These are phyloP conservation scores for Lasiurus cinereus DNA, from an alignment of 2,113 vertebrate genomes.

Conservation along the genomic window DNA sequence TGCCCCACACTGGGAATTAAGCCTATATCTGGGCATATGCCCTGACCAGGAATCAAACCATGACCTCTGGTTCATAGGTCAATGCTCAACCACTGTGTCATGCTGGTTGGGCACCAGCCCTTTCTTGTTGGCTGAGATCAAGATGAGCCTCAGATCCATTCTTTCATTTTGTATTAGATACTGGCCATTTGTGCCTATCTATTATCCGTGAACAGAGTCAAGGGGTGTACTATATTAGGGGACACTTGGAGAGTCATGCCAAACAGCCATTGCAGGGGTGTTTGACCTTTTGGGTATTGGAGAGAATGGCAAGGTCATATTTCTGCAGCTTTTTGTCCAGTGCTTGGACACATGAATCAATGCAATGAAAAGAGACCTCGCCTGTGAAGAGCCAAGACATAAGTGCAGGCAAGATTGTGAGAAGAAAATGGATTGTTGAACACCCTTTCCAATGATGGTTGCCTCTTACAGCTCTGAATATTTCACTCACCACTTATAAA, in stretches of 20 bases:
- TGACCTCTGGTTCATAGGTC: too few species aligned
- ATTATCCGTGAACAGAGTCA: neutral
- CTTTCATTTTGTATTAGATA: neutral
- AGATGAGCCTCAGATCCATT: neutral
- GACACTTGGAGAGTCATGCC: neutral
- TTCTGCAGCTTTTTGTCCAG: neutral
- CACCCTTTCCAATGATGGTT: neutral
- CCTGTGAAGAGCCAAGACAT: neutral
- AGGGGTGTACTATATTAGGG: neutral
- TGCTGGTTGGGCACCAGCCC: too few species aligned
- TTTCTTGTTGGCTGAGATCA: neutral
- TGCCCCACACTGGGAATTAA: too few species aligned
- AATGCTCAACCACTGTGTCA: too few species aligned
- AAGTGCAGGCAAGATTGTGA: too few species aligned
- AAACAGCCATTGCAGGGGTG: neutral
- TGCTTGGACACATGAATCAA: neutral
- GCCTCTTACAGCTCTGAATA: neutral
- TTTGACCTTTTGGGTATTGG: neutral
- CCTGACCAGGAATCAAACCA: too few species aligned
- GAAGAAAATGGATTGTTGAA: neutral
- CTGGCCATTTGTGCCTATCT: neutral
- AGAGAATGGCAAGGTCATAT: neutral
- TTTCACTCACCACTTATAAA: neutral
- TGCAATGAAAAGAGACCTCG: neutral
- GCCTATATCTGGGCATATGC: too few species aligned